Base-by-base conservation (phyloP, 2,113 vertebrate species). In the Bucco capensis region DNA sequence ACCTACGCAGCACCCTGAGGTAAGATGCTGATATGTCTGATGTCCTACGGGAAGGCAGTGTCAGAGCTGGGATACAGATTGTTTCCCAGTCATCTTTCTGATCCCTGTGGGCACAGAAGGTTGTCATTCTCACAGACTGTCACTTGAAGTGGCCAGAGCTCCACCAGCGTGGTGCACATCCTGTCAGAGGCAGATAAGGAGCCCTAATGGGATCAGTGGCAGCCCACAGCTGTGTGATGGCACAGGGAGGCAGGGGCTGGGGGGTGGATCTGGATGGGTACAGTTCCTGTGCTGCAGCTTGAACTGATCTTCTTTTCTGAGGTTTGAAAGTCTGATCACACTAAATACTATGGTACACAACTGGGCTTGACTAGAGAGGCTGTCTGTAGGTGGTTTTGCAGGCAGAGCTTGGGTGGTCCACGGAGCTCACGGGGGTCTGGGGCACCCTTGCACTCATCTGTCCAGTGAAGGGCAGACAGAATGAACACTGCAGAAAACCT, bases 151-250 rank as follows among this genome's bases (percentile, higher is more conserved):
- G 44, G 71, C 73, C 86, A 87, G 56, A 87, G 16, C 66, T 89
- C 67, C 84, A 77, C 54, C 75, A 79, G 79, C 76, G 18, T 74
- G 73, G 46, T 79, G 27, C 7, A 7, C 61, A 73, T 90, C 53
- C 86, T 96, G 86, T 89, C 67, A 80, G 81, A 80, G n/a, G 40
- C 75, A 92, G 95, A 93, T 92, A 95, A 94, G 75, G 64, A 95
- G 77, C n/a, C 40, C 73, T 95, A 90, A 75, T 73, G 77, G 77
- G 46, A 92, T 94, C 81, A 87, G 60, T 60, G 73, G 69, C 82
- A 83, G 60, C 86, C 89, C 78, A 71, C 51, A 85, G 84, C 84
- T 70, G 49, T 46, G 2, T 75, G 65, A 17, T 51, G 10, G 22
- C 53, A 24, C 3, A 1, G 82, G 78, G 81, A 33, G 11, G 38